Base-by-base conservation (phyloP, 1,140 invertebrate species). In the Maniola jurtina region DNA sequence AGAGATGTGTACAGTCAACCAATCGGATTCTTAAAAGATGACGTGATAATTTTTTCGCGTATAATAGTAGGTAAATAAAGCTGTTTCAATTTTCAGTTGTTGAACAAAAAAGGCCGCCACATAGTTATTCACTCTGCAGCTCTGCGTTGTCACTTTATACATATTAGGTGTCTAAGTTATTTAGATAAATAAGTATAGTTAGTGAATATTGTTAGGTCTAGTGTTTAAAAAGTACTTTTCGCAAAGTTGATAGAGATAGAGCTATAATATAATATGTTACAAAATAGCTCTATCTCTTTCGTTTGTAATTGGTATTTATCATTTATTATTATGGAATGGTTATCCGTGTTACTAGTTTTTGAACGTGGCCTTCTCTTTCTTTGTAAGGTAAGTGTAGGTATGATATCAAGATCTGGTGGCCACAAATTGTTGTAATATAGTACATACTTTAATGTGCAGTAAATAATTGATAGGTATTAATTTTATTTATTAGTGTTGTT, bases 351-450 rank as follows among this genome's bases (percentile, higher is more conserved):
- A 56, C 42, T n/a, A 9, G 13, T 64, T 48, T 50, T 64, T 58
- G 13, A 52, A 59, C 33, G 66, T 68, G 66, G 66, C 66, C 66
- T 68, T 68, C 55, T 60, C 14, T 65, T 59, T 34, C 38, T 65
- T 59, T 59, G 40, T 63, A 42, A 55, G 38, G 15, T 14, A 55
- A 45, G 60, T 61, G 7, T 52, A 61, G 13, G 48, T 61, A 38
- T 36, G 35, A 11, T 52, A 33, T 14, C 42, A 50, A 60, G 14
- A 54, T 14, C 25, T 25, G 25, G 25, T 25, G 25, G 4, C 25
- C 61, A 62, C 52, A 57, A 34, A 64, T 64, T 34, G 61, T 64
- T 64, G 54, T 45, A 64, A n/a, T 14, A 48, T 5, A 61, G 13
- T 52, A 25, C 25, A 4, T 25, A 25, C 25, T 25, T 25, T 25